Evolutionary conservation across 2,888 invertebrate genomes (phyloP).

Genomic region (Plebejus argus): DNA sequence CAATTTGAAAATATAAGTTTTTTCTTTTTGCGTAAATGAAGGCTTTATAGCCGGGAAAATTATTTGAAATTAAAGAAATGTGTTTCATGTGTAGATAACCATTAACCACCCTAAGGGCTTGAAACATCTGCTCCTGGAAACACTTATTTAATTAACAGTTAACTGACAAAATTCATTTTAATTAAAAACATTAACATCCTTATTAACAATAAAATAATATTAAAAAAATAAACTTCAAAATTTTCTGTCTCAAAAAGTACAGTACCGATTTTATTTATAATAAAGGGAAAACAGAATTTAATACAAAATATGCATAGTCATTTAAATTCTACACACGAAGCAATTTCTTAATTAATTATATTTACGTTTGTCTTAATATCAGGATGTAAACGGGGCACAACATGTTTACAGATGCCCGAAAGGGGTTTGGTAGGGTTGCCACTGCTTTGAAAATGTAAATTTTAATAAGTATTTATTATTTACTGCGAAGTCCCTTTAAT

Average conservation of each 20-base stretch:
- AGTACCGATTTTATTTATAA: background rate
- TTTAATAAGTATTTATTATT: no score
- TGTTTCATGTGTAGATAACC: background rate
- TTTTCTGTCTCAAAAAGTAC: no score
- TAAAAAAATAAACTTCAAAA: no score
- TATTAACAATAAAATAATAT: no score
- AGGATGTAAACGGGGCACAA: background rate
- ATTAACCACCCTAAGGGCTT: background rate
- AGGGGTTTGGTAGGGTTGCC: background rate
- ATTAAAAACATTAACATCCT: no score
- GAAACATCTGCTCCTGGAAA: background rate
- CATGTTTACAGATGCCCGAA: background rate
- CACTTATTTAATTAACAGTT: background rate
- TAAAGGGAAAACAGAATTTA: background rate
- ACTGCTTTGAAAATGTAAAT: background rate
- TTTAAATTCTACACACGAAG: background rate
- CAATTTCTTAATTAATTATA: constrained; percentile 2
- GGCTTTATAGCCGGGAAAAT: no score
- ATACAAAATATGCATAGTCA: background rate
- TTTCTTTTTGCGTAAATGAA: no score
- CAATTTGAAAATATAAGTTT: no score
- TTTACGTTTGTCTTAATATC: constrained; percentile 5
- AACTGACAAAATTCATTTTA: background rate
- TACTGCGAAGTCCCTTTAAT: no score
- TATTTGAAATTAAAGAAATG: no score